Base-by-base conservation (phyloP, 2,888 invertebrate species). In the Acanthopleura granulata region DNA sequence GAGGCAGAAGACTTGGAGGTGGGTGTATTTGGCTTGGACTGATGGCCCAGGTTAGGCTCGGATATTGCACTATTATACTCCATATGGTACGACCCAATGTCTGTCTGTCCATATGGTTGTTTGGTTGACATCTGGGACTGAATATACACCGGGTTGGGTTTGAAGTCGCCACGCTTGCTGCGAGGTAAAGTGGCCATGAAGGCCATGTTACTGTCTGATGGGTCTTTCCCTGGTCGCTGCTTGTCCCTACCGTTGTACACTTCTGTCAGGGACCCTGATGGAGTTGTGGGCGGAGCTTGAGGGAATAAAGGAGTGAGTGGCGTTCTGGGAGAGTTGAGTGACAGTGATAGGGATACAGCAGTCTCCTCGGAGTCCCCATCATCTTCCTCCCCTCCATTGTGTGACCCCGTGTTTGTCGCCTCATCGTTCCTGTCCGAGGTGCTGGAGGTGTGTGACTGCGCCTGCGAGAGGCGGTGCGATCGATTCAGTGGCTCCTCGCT, bases 1-100 rank as follows among this genome's bases (percentile, higher is more conserved):
- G 95, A 95, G 6, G 96, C 96, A 89, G 96, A 96, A 87, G 97
- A 93, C 89, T 97, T 97, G 74, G 97, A 91, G 0, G 97, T 97
- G 30, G 97, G 97, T 0, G 57, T 57, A 57, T 57, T 57, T 18
- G 57, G n/a, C 12, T 57, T 40, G 40, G 40, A 40, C 40, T 40
- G 40, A 40, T 40, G 40, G 40, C 40, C 40, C 9, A 40, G 40
- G 40, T 40, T 40, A 40, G 66, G 66, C 29, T 66, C 66, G 18
- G 66, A 66, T 66, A 66, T 66, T 66, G 66, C 66, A 66, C 66
- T 27, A 27, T 27, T 66, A 27, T 66, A 66, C 66, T 66, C 66
- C 66, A 27, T 22, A 6, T 25, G 18, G 25, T 22, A 27, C 16
- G 66, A 18, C 29, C 25, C 25, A 3, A 12, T 27, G 25, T 66